Base-by-base conservation (phyloP, 2,113 vertebrate species). In the Macquaria ambigua region DNA sequence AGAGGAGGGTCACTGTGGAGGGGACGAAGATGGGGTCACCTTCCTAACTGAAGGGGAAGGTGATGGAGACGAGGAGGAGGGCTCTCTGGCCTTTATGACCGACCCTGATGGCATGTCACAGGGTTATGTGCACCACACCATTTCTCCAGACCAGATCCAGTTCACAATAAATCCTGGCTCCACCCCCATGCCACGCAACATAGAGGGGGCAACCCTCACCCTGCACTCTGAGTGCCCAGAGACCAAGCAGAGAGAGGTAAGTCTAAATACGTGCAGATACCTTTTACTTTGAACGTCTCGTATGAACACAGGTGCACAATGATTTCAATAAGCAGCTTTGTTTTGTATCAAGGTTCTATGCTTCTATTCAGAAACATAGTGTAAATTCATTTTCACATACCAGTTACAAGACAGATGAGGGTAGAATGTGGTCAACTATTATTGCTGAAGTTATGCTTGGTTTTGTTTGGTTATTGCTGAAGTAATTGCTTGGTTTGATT, bases 101-200 rank as follows among this genome's bases (percentile, higher is more conserved):
- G 98, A 99, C 86, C 96, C 97, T 81, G 98, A 99, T 89, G 97
- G 96, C 85, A 99, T 99, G 97, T 97, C 97, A 37, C 98, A 99
- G 95, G 98, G 98, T 92, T 99, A 99, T 0, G 97, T 99, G 81
- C 98, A 99, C 89, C 98, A 99, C 59, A 99, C 99, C 88, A 99
- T 99, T 94, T 99, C 98, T 62, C 96, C 97, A 1, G 97, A 99
- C 95, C 98, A 99, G 95, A 99, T 99, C 74, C 98, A 99, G 79
- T 96, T 99, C 80, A 99, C 97, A 2, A 99, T 99, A 90, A 99
- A 99, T 95, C 98, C 98, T 62, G 98, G 98, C 18, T 99, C 98
- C 16, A 99, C 98, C 0, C 98, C 97, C 16, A 99, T 99, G 98
- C 98, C 98, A 2, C 96, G 98, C 63, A 99, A 99, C 91, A 99